Base-by-base conservation (phyloP, 2,113 vertebrate species). In the Lepisosteus oculatus region DNA sequence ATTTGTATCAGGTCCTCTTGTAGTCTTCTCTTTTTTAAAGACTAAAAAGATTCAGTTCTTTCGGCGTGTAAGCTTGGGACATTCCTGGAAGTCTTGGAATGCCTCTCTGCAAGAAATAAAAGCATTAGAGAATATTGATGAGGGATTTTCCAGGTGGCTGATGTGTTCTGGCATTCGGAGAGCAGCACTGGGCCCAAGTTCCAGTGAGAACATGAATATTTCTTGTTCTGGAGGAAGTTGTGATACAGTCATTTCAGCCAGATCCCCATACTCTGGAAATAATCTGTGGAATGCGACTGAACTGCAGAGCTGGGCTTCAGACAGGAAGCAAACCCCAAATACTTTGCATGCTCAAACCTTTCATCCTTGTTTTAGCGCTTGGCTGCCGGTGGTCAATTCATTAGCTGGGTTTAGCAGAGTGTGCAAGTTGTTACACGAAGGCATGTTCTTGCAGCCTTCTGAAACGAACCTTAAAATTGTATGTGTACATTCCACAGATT, bases 251-350 rank as follows among this genome's bases (percentile, higher is more conserved):
- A 51, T 51, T 68, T 68, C 54, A 55, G 15, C 67, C 51, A 55
- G 67, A 68, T 12, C 15, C 29, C 54, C 55, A 43, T 41, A 44
- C 47, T 43, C 14, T 42, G 8, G 62, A 71, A 71, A 64, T 65
- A 55, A 43, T 55, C 51, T 43, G 54, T 13, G 29, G 62, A 65
- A 72, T 72, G 61, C 51, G 13, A 56, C 51, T 65, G 42, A 55
- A 62, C 61, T 65, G 47, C 54, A 72, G 8, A 47, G 43, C 45
- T 66, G 13, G 45, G 3, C 43, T 7, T 44, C 13, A 51, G 51
- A 65, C 55, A 55, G 62, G 51, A 54, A 55, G 29, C 17, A 14
- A 8, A n/a, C 64, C 3, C 63, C 13, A 55, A 43, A 11, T 9
- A 51, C 47, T 9, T 51, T 5, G 47, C 55, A 42, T 72, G 6